Conservation (phyloP, 2,888 invertebrate species). For the Pelosia muscerda region DNA sequence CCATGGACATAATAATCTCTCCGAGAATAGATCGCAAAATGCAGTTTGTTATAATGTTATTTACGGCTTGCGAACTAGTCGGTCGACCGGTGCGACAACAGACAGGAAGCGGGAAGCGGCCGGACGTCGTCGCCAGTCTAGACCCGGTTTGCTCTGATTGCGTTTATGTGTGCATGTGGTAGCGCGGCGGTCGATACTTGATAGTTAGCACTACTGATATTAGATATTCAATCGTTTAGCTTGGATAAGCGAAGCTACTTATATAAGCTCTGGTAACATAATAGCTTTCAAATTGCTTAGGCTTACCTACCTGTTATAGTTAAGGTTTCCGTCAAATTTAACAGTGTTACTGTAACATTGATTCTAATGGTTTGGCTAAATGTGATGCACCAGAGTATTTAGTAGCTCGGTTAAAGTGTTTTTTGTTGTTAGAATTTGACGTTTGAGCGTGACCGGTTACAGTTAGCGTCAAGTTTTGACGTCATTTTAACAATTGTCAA, state of each 20-base stretch:
- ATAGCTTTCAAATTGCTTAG: too few relatives aligned
- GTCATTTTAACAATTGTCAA: too few relatives aligned
- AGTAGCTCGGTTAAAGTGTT: too few relatives aligned
- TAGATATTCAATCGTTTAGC: neutral
- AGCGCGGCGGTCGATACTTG: neutral
- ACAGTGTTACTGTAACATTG: too few relatives aligned
- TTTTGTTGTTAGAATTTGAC: too few relatives aligned
- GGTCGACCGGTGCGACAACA: conserved; percentile 7
- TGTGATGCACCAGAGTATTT: too few relatives aligned
- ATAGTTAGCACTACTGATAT: neutral
- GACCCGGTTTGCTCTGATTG: conserved; percentile 14
- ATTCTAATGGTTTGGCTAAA: too few relatives aligned
- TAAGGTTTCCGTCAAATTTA: too few relatives aligned
- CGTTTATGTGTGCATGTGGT: neutral
- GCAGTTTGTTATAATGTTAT: neutral
- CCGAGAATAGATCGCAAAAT: neutral
- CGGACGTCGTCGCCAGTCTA: conserved; percentile 16
- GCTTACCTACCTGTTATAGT: too few relatives aligned
- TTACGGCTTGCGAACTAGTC: neutral
- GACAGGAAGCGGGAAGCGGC: conserved; percentile 20
- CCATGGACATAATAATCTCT: neutral
- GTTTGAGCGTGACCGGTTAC: too few relatives aligned
- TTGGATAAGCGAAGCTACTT: neutral
- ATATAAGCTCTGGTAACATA: neutral
- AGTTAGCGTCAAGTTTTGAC: too few relatives aligned